phyloP scores from a whole-genome alignment of 2,113 vertebrate genomes.

The Carettochelys insculpta region DNA sequence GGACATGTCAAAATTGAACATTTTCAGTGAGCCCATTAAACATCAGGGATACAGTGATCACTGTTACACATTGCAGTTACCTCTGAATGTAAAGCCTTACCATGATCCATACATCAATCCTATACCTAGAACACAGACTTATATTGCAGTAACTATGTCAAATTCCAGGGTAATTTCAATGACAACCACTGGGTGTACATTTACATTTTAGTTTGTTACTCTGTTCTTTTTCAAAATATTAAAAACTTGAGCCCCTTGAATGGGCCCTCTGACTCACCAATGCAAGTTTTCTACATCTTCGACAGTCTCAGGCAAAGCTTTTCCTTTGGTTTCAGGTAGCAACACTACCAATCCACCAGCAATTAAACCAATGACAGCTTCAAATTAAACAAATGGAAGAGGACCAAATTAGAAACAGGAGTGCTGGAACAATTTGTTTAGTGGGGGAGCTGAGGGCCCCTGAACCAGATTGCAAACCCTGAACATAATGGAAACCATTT shows the following conservation, averaged over 20 bases:
- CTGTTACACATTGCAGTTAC: neutral
- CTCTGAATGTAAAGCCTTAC: neutral
- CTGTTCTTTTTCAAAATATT: neutral
- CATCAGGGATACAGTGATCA: neutral
- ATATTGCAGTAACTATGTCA: neutral
- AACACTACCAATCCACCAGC: conserved; percentile 84
- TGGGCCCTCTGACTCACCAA: conserved; percentile 58
- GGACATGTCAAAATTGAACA: neutral
- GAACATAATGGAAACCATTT: too few species aligned
- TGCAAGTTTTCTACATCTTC: conserved; percentile 85
- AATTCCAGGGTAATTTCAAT: neutral
- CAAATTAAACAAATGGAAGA: neutral
- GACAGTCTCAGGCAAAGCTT: conserved; percentile 86
- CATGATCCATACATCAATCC: neutral
- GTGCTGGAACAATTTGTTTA: too few species aligned
- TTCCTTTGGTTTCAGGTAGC: conserved; percentile 88
- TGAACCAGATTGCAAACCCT: too few species aligned
- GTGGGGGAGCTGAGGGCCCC: too few species aligned
- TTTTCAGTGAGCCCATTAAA: neutral
- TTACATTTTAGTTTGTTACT: neutral
- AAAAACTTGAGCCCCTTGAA: neutral
- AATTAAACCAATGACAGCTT: conserved; percentile 82
- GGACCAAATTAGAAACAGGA: neutral
- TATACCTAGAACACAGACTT: neutral
- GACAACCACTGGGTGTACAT: neutral